Percentiles rank a stretch among this genome's conserved stretches.
Conservation (phyloP, 2,888 invertebrate species). For the Melolontha melolontha region DNA sequence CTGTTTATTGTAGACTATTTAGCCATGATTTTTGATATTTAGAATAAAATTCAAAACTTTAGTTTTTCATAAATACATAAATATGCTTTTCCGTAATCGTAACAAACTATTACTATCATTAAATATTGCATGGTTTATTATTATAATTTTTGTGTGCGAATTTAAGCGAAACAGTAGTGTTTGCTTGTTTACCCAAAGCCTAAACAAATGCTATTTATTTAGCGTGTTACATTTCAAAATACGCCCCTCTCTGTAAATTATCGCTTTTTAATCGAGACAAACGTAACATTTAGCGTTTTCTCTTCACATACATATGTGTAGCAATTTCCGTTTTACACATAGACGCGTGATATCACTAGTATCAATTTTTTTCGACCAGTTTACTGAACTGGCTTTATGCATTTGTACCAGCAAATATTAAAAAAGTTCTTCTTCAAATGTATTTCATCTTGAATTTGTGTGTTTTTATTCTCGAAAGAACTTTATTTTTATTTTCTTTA, state of each 20-base stretch:
- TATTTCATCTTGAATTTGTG: constrained; percentile 23
- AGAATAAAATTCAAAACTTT: too few species aligned
- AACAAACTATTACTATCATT: too few species aligned
- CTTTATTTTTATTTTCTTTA: too few species aligned
- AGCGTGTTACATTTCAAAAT: background rate
- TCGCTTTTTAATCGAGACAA: constrained; percentile 24
- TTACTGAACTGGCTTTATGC: background rate
- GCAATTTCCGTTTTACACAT: background rate
- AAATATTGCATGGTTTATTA: too few species aligned
- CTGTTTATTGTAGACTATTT: too few species aligned
- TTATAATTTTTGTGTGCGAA: too few species aligned
- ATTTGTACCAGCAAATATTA: background rate
- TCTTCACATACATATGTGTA: background rate
- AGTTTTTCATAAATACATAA: too few species aligned
- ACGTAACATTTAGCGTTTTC: constrained; percentile 14
- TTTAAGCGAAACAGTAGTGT: too few species aligned
- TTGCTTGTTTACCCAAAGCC: too few species aligned
- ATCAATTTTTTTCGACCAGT: background rate
- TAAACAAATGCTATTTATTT: too few species aligned
- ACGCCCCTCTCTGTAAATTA: constrained; percentile 15
- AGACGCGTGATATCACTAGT: background rate
- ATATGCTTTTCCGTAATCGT: too few species aligned
- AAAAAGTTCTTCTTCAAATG: constrained; percentile 10
- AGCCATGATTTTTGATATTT: too few species aligned
- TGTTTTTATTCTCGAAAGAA: background rate